Evolutionary conservation across 2,888 invertebrate species (phyloP).

Genomic region (Drosophila yooni): DNA sequence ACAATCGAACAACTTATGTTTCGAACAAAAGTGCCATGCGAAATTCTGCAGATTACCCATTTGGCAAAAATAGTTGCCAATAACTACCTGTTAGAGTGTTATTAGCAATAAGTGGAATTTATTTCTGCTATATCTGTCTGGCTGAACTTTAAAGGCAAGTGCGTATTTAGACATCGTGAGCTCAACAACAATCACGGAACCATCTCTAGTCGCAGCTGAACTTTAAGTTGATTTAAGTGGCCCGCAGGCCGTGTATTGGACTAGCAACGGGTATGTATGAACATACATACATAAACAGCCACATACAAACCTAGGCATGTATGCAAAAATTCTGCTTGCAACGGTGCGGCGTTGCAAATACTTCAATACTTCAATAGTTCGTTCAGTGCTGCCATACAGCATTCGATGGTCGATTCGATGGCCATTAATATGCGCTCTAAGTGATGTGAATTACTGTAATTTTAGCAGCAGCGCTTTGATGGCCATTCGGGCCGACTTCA

Average conservation of each 20-base stretch:
- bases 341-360: slow-evolving; percentile 20
- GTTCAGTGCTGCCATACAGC: slow-evolving; percentile 31
- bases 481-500: slow-evolving; percentile 46
- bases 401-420: slow-evolving; percentile 70
- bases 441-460: slow-evolving; percentile 84
- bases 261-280: slow-evolving; percentile 34
- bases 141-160: not conserved
- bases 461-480: slow-evolving; percentile 74
- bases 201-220: slow-evolving; percentile 51
- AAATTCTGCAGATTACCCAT: not conserved
- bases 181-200: slow-evolving; percentile 15
- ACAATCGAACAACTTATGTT: not conserved
- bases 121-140: not conserved
- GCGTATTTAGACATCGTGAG: slow-evolving; percentile 10
- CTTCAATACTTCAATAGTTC: slow-evolving; percentile 32
- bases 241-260: slow-evolving; percentile 48
- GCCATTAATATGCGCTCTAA: slow-evolving; percentile 83
- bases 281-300: not conserved
- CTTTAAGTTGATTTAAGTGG: slow-evolving; percentile 54
- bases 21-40: not conserved
- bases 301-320: slow-evolving; percentile 3
- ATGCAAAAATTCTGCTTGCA: slow-evolving; percentile 47
- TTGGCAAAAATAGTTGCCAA: not conserved
- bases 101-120: not conserved
- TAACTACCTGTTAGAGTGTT: not conserved